phyloP scores from a whole-genome alignment of 2,797 vertebrate genomes.

The Pachyuromys duprasi region DNA sequence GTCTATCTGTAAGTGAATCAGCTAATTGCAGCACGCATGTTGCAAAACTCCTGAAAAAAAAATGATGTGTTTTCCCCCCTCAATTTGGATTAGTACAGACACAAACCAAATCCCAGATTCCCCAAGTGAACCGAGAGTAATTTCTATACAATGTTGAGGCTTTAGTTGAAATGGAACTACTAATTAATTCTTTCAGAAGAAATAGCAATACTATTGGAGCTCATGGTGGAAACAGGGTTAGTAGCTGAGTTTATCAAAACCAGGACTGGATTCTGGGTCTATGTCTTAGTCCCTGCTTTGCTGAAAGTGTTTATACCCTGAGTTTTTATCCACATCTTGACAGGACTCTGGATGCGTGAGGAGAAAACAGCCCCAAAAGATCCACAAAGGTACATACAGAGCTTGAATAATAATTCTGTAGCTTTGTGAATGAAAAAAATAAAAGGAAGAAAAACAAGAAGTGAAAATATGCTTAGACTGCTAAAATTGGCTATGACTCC shows the following conservation, averaged over 20 bases:
- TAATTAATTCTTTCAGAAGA: neutral
- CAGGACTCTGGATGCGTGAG: neutral
- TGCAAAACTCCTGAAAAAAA: slow-evolving; percentile 19
- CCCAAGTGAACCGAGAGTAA: neutral
- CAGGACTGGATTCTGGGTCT: neutral
- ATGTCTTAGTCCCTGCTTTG: neutral
- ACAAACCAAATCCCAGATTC: neutral
- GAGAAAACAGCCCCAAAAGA: neutral
- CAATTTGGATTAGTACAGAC: neutral
- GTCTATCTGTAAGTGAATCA: neutral
- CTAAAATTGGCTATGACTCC: neutral
- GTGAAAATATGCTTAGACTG: neutral
- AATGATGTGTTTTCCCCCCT: neutral
- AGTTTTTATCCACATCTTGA: neutral
- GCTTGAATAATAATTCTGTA: neutral
- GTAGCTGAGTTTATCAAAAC: neutral
- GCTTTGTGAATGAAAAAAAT: neutral
- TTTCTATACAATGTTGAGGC: neutral
- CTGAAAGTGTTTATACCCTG: neutral
- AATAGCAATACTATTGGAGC: neutral
- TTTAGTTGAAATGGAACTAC: slow-evolving; percentile 10
- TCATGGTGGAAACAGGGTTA: neutral
- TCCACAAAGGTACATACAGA: neutral
- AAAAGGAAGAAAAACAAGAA: neutral
- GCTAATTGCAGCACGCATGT: neutral